A percentile compares a stretch with the other conserved stretches of the same genome.
phyloP scores from a whole-genome alignment of 2,113 vertebrate species.

The Coreoperca whiteheadi region DNA sequence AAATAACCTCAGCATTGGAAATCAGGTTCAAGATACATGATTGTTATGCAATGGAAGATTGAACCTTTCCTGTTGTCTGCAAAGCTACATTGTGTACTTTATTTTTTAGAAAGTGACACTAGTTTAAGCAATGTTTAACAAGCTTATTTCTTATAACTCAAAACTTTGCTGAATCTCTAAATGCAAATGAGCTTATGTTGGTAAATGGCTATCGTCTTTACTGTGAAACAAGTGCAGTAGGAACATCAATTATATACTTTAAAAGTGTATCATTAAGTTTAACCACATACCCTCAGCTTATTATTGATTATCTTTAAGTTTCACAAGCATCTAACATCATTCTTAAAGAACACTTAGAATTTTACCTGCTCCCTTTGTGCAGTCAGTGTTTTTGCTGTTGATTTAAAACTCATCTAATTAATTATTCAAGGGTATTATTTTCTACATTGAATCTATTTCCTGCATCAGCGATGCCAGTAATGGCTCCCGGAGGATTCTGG shows the following conservation, averaged over 20 bases:
- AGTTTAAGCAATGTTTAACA: neutral
- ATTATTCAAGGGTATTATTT: conserved; percentile 87
- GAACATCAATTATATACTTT: conserved; percentile 40
- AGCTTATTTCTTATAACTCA: neutral
- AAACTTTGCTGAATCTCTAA: neutral
- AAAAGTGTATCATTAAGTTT: conserved; percentile 56
- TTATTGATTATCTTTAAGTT: conserved; percentile 68
- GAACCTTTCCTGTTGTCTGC: neutral
- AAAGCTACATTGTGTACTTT: neutral
- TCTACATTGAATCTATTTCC: conserved; percentile 85
- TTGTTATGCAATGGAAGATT: neutral
- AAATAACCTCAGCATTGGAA: neutral
- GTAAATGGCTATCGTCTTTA: neutral
- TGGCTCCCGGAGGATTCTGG: conserved; percentile 79
- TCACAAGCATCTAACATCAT: conserved; percentile 48
- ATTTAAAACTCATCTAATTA: conserved; percentile 84
- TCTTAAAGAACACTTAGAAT: conserved; percentile 64
- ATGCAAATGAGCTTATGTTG: neutral
- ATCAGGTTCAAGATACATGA: neutral
- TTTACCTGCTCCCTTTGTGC: conserved; percentile 60
- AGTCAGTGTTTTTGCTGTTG: conserved; percentile 71
- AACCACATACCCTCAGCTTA: conserved; percentile 47
- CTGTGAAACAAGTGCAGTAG: conserved; percentile 18
- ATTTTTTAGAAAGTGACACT: neutral
- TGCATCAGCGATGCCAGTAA: conserved; percentile 85